Base-by-base conservation (phyloP, 2,113 vertebrate genomes). In the Gallinago paraguaiae region DNA sequence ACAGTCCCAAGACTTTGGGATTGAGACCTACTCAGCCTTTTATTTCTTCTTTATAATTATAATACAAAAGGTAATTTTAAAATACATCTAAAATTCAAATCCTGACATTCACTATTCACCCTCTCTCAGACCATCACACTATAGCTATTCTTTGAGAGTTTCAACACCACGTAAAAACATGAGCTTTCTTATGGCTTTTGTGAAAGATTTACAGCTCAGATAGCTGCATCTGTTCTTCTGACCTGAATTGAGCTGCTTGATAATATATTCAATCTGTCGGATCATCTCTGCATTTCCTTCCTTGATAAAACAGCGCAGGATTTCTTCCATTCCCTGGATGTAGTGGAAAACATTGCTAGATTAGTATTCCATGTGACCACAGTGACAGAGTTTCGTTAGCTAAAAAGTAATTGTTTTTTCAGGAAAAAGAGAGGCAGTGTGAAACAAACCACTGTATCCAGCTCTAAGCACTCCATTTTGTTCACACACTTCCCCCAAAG, bases 191-290 rank as follows among this genome's bases (percentile, higher is more conserved):
- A 70, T 10, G 23, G 54, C 16, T 64, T 43, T 45, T 23, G 50
- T 81, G 76, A 85, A 85, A 85, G 83, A 85, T 50, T 77, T 71
- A 74, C 46, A 93, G 43, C 53, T 68, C 15, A 87, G 57, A 90
- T 43, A 85, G 92, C 41, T 51, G 87, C 68, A 65, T 78, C 64
- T 77, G 64, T 59, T 61, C 28, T 45, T 97, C 97, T 92, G 87
- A 99, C 99, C 98, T 92, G 99, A 99, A 93, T 98, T 99, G 4
- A 99, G 98, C 70, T 99, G 99, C 94, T 98, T 98, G 93, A 99
- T 99, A 97, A 99, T 99, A 80, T 98, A 99, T 93, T 99, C 98
- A 48, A 99, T 98, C 97, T 99, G 99, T 76, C 98, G 98, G 97
- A 98, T 98, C 96, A 99, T 98, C 89, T 99, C 98, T 5, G 98